Evolutionary conservation across 2,888 invertebrate genomes (phyloP), one percentile per base, ranked within the genome.

Genomic region (Thecophora atra): DNA sequence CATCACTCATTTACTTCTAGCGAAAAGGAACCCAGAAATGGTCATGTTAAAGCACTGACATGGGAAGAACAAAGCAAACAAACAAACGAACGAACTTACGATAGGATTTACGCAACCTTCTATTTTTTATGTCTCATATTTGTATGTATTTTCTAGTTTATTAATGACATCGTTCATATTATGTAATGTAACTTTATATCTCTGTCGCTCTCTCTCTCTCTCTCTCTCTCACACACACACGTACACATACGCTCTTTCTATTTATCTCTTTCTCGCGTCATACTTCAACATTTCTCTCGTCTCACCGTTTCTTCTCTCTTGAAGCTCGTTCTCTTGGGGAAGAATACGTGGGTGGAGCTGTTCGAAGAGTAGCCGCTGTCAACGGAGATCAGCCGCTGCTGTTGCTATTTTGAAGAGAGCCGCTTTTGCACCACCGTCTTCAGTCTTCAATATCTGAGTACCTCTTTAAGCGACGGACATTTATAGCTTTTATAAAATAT

Each of bases 401-500:
- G 15, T 64, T 54, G 11, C 54, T 63, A 56, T 42, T 11, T 54
- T n/a, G 66, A 28, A 66, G 54, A 28, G 66, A 66, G 52, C 17
- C 17, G 1, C 26, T 52, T 52, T 69, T 47, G 72, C 73, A 73
- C 76, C 75, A 75, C 76, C 76, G 75, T 76, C 72, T 75, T 65
- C 71, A 70, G 70, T 67, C 72, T 72, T 74, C 66, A 72, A 64
- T 64, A 71, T 72, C 42, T 54, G 19, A 67, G 67, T 56, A 72
- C 71, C 71, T 74, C 72, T 72, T 73, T 74, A 75, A 73, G 74
- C 75, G 67, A 72, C 69, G 65, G 73, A 73, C 68, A 72, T 74
- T 58, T 73, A 71, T 73, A 56, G 73, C 83, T 83, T 82, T 84
- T 83, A 84, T 84, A 83, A 81, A 81, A 84, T 81, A 80, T 82